Conservation (phyloP, 2,888 invertebrate species). For the Cerceris rybyensis region DNA sequence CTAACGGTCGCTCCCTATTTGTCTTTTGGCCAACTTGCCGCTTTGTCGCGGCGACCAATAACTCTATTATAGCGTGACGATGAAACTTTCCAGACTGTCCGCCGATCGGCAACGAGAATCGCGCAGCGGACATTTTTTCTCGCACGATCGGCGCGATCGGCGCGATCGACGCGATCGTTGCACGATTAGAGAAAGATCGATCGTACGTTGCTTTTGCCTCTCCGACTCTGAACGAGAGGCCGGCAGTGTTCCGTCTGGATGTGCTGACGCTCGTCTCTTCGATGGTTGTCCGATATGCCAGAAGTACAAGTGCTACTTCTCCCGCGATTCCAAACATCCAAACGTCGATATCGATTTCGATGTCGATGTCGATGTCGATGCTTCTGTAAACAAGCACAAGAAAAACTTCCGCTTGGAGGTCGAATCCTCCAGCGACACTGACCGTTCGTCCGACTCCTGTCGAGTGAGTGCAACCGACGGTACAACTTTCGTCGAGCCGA, state of each 20-base stretch:
- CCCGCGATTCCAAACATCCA: constrained; percentile 28
- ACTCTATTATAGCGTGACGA: constrained; percentile 32
- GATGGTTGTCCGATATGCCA: constrained; percentile 76
- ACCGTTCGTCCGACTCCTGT: no score
- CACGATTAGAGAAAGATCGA: constrained; percentile 34
- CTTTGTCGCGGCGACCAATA: neutral
- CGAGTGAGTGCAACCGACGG: no score
- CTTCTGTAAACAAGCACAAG: neutral
- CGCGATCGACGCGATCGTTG: constrained; percentile 18
- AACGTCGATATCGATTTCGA: neutral
- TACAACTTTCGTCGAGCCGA: no score
- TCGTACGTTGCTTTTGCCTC: constrained; percentile 19
- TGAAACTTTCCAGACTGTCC: no score
- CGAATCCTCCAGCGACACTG: no score
- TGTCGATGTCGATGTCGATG: neutral
- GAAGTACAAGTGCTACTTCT: constrained; percentile 76
- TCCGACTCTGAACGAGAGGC: constrained; percentile 21
- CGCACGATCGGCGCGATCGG: no score
- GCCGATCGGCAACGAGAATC: no score
- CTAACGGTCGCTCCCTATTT: neutral
- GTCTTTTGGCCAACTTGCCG: no score
- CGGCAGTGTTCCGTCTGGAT: constrained; percentile 39
- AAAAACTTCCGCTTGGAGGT: neutral
- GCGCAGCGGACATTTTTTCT: no score
- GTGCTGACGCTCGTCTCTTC: constrained; percentile 60